Conservation (phyloP, 2,888 invertebrate genomes). For the Cremastinae sp. region DNA sequence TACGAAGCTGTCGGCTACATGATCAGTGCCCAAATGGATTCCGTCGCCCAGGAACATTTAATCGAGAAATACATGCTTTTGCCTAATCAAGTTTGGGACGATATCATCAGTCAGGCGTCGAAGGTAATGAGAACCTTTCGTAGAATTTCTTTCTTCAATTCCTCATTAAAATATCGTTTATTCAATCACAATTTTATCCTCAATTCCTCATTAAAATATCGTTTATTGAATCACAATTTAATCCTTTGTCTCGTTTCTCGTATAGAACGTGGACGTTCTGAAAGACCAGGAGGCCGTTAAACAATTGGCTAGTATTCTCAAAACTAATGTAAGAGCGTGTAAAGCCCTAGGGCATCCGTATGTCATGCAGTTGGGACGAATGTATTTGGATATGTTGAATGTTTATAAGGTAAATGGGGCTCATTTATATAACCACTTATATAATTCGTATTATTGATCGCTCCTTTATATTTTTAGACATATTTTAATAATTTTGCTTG, state of each 20-base stretch:
- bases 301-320: constrained; percentile 98
- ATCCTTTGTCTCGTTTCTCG: constrained; percentile 39
- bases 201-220: not conserved
- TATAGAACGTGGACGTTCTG: constrained; percentile 94
- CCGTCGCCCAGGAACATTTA: constrained; percentile 93
- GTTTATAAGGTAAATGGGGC: constrained; percentile 93
- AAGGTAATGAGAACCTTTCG: constrained; percentile 84
- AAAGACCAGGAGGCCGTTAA: constrained; percentile 98
- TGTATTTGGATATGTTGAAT: constrained; percentile 99
- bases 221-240: not conserved
- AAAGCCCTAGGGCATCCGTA: constrained; percentile 98
- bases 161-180: no score
- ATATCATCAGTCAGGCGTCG: constrained; percentile 97
- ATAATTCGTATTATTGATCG: not conserved
- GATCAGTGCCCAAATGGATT: constrained; percentile 97
- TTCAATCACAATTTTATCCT: constrained; percentile 1
- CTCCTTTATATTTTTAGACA: not conserved
- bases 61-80: constrained; percentile 99
- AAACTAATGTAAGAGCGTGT: constrained; percentile 99
- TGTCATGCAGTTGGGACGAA: constrained; percentile 96
- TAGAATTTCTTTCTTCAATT: no score
- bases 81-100: constrained; percentile 99
- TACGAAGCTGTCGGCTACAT: constrained; percentile 99
- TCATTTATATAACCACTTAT: not conserved
- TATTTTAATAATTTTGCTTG: constrained; percentile 20